Conservation (phyloP, 2,888 invertebrate genomes). For the Rhagonycha lutea region DNA sequence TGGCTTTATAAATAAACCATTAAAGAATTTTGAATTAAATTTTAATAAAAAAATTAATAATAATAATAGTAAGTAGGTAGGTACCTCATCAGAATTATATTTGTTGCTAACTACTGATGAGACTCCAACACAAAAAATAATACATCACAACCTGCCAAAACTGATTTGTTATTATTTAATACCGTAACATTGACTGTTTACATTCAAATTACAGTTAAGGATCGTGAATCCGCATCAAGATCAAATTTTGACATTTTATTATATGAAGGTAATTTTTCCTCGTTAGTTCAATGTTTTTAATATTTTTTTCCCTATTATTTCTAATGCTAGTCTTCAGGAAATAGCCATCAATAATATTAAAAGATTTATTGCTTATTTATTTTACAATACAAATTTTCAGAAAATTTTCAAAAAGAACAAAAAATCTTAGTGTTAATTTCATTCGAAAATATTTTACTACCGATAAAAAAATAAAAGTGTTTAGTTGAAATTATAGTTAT, state of each 20-base stretch:
- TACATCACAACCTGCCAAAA: neutral
- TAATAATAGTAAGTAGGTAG: neutral
- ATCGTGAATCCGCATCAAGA: neutral
- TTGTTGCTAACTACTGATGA: neutral
- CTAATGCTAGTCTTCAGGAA: neutral
- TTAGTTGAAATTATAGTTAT: too few species aligned
- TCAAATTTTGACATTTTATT: neutral
- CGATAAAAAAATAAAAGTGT: too few species aligned
- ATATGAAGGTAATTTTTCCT: neutral
- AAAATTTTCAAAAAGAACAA: too few species aligned
- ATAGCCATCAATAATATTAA: neutral
- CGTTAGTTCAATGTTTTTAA: neutral
- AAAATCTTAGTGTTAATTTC: too few species aligned
- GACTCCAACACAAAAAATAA: neutral
- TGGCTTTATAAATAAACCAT: neutral
- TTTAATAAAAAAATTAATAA: neutral
- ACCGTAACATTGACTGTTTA: neutral
- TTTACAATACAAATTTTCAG: neutral
- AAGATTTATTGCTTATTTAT: neutral
- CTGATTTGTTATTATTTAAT: neutral
- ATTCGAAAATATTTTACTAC: too few species aligned
- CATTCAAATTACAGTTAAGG: neutral
- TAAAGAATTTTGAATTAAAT: neutral
- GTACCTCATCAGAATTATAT: neutral
- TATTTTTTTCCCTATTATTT: neutral